Evolutionary conservation across 2,888 invertebrate genomes (phyloP).

Genomic region (Cantharis flavilabris): DNA sequence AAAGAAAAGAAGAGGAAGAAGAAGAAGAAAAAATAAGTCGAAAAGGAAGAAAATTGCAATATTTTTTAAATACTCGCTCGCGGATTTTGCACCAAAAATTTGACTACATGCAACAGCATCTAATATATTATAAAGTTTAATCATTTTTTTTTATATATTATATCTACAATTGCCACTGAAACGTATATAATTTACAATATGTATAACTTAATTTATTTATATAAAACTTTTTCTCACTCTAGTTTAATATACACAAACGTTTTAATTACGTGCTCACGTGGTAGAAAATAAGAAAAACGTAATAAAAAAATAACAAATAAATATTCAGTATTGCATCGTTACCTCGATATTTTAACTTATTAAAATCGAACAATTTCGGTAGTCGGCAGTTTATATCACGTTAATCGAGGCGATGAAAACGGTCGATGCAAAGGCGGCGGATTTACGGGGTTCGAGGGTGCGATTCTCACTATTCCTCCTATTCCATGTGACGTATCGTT

Average conservation of each 20-base stretch:
- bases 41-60: not conserved
- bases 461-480: slow-evolving; percentile 53
- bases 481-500: slow-evolving; percentile 36
- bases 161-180: slow-evolving; percentile 36
- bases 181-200: slow-evolving; percentile 26
- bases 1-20: not conserved
- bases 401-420: slow-evolving; percentile 54
- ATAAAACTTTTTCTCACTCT: slow-evolving; percentile 18
- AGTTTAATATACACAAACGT: slow-evolving; percentile 25
- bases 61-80: not conserved
- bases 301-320: slow-evolving; percentile 23
- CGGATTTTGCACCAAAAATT: slow-evolving; percentile 24
- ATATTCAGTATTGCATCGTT: slow-evolving; percentile 31
- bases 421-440: slow-evolving; percentile 53
- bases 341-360: slow-evolving; percentile 20
- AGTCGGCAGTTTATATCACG: slow-evolving; percentile 50
- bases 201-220: slow-evolving; percentile 7
- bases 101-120: slow-evolving; percentile 30
- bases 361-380: slow-evolving; percentile 21
- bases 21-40: not conserved
- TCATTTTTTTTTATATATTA: slow-evolving; percentile 29
- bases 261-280: slow-evolving; percentile 22
- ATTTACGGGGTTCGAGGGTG: slow-evolving; percentile 48
- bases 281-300: not conserved
- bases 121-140: slow-evolving; percentile 26